Evolutionary conservation across 2,797 vertebrate genomes (phyloP).

Genomic region (Ctenopoma kingsleyae): DNA sequence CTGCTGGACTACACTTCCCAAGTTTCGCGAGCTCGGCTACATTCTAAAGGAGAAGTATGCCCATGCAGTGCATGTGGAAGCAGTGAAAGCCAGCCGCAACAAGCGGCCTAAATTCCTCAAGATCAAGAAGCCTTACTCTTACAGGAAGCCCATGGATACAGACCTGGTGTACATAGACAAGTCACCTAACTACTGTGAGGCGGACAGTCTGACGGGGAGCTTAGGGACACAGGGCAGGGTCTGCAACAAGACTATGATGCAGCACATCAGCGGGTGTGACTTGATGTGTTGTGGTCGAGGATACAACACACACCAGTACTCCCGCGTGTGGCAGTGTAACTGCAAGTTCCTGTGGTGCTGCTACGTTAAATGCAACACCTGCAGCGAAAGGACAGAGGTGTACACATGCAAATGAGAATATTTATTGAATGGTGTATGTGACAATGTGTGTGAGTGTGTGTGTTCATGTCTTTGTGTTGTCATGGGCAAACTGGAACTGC

Average conservation of each 20-base stretch:
- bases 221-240: constrained; percentile 95
- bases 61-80: constrained; percentile 93
- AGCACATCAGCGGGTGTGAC: constrained; percentile 93
- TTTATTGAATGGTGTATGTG: constrained; percentile 65
- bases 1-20: constrained; percentile 98
- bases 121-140: constrained; percentile 95
- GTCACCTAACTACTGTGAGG: constrained; percentile 97
- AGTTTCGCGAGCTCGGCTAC: constrained; percentile 96
- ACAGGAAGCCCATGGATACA: constrained; percentile 96
- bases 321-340: constrained; percentile 98
- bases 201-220: constrained; percentile 91
- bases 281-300: constrained; percentile 98
- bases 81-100: constrained; percentile 94
- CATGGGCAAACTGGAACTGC: constrained; percentile 52
- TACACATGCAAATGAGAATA: constrained; percentile 95
- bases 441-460: constrained; percentile 2
- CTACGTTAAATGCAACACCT: constrained; percentile 98
- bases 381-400: constrained; percentile 97
- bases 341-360: constrained; percentile 99
- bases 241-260: constrained; percentile 95
- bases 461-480: constrained; percentile 53
- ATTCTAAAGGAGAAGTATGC: constrained; percentile 97
- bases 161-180: constrained; percentile 97
- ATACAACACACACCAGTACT: constrained; percentile 98
- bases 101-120: constrained; percentile 97